Percentiles rank a stretch among this genome's conserved stretches.
phyloP scores from a whole-genome alignment of 2,797 vertebrate species.

The Melanotaenia nigrans region DNA sequence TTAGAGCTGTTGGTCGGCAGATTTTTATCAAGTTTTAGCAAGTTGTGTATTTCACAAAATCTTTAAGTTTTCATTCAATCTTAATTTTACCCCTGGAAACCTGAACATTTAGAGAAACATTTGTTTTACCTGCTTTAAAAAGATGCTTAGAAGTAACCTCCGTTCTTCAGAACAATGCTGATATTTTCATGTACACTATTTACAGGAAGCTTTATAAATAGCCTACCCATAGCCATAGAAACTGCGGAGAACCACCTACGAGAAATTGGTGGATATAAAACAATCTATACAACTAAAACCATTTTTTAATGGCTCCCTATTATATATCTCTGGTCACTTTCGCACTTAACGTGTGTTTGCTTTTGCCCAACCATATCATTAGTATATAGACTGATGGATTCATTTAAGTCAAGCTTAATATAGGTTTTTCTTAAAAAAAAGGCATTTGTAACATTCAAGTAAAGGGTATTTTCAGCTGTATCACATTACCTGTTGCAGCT shows the following conservation, averaged over 20 bases:
- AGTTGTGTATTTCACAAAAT: background rate
- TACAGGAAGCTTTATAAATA: conserved; percentile 84
- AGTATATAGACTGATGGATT: background rate
- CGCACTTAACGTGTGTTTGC: conserved; percentile 1
- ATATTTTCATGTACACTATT: conserved; percentile 85
- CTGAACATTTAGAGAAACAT: background rate
- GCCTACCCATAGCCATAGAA: conserved; percentile 66
- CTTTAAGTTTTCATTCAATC: background rate
- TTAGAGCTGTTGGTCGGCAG: too few relatives aligned
- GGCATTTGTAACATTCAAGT: conserved; percentile 45
- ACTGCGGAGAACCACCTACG: conserved; percentile 34
- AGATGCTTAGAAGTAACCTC: conserved; percentile 12
- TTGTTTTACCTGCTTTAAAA: background rate
- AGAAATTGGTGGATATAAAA: conserved; percentile 46
- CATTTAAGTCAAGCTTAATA: background rate
- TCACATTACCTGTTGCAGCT: background rate
- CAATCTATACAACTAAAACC: conserved; percentile 48
- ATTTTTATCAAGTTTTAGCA: background rate
- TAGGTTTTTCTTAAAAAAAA: conserved; percentile 39
- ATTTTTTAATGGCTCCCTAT: conserved; percentile 43
- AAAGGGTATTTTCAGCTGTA: conserved; percentile 21
- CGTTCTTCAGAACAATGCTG: conserved; percentile 81
- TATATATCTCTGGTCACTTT: too few relatives aligned
- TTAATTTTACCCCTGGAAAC: background rate
- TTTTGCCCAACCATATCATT: background rate